Conservation (phyloP, 2,797 vertebrate genomes). For the Masticophis lateralis region DNA sequence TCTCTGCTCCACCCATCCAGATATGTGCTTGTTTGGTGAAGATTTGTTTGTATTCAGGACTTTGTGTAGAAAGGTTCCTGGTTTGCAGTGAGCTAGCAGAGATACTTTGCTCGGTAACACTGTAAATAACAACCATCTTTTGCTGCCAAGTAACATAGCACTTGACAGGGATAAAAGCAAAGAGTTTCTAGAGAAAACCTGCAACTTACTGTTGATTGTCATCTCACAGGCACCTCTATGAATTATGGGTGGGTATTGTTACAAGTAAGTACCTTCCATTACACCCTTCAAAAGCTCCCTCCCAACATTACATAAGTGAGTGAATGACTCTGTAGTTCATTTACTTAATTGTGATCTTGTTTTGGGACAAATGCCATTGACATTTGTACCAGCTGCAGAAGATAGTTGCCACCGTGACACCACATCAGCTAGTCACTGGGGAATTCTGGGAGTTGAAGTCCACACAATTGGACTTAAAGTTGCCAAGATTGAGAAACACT, state of each 20-base stretch:
- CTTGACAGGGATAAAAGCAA: background rate
- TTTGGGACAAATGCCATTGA: background rate
- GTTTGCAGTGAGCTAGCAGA: background rate
- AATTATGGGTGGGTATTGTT: background rate
- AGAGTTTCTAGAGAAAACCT: background rate
- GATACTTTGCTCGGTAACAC: background rate
- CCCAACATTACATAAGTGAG: background rate
- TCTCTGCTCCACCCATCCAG: background rate
- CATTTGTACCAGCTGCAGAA: background rate
- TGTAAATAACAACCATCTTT: background rate
- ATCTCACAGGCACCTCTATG: background rate
- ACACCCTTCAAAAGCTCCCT: background rate
- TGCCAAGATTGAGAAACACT: background rate
- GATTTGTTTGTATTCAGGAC: background rate
- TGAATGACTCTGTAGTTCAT: background rate
- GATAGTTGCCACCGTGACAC: background rate
- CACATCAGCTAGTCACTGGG: background rate
- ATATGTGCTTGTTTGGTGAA: background rate
- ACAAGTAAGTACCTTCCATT: background rate
- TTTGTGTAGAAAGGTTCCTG: background rate
- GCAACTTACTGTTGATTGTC: background rate
- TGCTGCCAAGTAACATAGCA: background rate
- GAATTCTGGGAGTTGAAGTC: background rate
- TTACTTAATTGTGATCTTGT: conserved; percentile 16
- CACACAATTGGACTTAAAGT: background rate